These are phyloP conservation scores for Drosophila tani DNA, from an alignment of 1,140 invertebrate genomes.

Conservation along the genomic window DNA sequence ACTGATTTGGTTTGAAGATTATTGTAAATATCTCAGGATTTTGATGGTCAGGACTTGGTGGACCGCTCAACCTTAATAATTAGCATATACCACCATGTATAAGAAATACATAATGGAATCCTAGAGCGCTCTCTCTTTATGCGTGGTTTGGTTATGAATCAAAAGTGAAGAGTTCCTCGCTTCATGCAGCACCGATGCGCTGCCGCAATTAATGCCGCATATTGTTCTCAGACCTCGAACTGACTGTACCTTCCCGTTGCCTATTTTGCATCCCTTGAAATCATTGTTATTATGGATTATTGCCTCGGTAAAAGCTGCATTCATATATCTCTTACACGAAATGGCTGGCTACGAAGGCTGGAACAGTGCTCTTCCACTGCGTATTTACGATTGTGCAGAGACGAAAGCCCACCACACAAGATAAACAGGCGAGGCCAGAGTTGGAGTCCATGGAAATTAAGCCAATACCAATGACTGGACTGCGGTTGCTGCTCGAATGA, in stretches of 20 bases:
- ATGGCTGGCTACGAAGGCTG: conserved; percentile 21
- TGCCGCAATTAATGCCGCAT: conserved; percentile 72
- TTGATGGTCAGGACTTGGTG: no score
- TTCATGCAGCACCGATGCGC: not conserved
- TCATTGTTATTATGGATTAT: conserved; percentile 79
- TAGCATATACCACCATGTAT: not conserved
- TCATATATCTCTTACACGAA: conserved; percentile 51
- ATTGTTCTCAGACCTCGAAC: conserved; percentile 56
- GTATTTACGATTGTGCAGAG: conserved; percentile 62
- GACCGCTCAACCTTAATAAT: not conserved
- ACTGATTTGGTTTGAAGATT: not conserved
- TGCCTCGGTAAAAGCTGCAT: conserved; percentile 35
- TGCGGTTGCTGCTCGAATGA: conserved; percentile 77
- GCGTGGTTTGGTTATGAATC: conserved; percentile 60
- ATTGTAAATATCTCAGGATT: not conserved
- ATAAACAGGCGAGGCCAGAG: conserved; percentile 35
- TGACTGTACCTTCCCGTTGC: not conserved
- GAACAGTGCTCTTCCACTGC: conserved; percentile 52
- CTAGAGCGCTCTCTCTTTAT: not conserved
- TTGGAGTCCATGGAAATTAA: conserved; percentile 73
- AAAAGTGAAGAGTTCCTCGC: conserved; percentile 66
- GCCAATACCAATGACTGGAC: conserved; percentile 76
- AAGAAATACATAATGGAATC: conserved; percentile 37
- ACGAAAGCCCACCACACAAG: conserved; percentile 26
- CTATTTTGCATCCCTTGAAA: conserved; percentile 9